Percentiles rank a stretch among this genome's conserved stretches.
These are phyloP conservation scores for Lithophane semibrunnea DNA, from an alignment of 2,888 invertebrate species.

Conservation along the genomic window DNA sequence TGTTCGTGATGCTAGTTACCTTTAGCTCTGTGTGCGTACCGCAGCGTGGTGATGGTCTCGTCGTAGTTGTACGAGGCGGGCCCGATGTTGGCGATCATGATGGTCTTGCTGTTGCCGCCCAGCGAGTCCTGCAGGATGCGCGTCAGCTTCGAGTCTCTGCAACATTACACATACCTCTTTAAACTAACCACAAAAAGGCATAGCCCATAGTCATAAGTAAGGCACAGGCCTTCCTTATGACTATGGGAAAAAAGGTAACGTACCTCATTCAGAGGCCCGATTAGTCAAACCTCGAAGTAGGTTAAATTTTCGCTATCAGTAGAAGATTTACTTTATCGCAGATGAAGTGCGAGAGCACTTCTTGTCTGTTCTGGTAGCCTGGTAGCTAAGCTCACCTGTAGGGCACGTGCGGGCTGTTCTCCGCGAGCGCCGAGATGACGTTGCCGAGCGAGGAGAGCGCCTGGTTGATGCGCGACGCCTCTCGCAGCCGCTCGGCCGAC, in stretches of 20 bases:
- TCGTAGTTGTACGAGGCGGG: constrained; percentile 99
- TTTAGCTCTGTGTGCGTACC: constrained; percentile 99
- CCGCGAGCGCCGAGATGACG: constrained; percentile 99
- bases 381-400: constrained; percentile 90
- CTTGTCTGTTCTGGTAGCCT: neutral
- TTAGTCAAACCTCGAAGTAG: neutral
- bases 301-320: neutral
- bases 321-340: neutral
- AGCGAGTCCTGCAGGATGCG: constrained; percentile 98
- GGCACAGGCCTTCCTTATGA: neutral
- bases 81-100: constrained; percentile 99
- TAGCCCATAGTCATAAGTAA: too few species aligned
- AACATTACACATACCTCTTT: neutral
- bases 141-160: constrained; percentile 98
- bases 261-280: neutral
- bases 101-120: constrained; percentile 99
- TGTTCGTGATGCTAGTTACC: constrained; percentile 70
- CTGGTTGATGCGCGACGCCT: constrained; percentile 99
- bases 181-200: neutral
- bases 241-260: neutral
- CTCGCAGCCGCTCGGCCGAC: constrained; percentile 97
- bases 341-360: neutral
- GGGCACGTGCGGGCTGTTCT: constrained; percentile 98
- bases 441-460: constrained; percentile 99
- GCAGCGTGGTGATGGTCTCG: constrained; percentile 98